A percentile compares a stretch with the other conserved stretches of the same genome.
Evolutionary conservation across 2,888 invertebrate species (phyloP).

Genomic region (Hymenopus coronatus): DNA sequence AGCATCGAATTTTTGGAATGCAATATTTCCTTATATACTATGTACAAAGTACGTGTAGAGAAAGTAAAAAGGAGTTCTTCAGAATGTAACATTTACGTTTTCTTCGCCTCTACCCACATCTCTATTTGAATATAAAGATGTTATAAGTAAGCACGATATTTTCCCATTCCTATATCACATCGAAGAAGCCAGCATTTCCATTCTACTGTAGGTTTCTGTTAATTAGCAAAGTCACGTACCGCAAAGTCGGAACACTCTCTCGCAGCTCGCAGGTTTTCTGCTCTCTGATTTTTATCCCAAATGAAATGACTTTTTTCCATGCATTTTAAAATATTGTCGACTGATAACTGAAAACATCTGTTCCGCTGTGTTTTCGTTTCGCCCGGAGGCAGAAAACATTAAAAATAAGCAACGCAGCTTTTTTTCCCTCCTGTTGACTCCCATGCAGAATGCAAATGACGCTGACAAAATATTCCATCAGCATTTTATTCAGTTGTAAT

Average conservation of each 20-base stretch:
- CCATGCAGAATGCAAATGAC: background rate
- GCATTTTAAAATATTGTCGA: background rate
- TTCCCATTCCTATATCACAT: background rate
- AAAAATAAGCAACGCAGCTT: background rate
- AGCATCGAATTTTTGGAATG: too few relatives aligned
- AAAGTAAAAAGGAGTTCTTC: too few relatives aligned
- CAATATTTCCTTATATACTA: too few relatives aligned
- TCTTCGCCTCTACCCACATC: too few relatives aligned
- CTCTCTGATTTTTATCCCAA: background rate
- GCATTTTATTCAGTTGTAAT: slow-evolving; percentile 6
- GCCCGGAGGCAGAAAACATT: background rate
- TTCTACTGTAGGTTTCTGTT: background rate
- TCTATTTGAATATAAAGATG: background rate
- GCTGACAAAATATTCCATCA: background rate
- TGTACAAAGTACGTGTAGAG: too few relatives aligned
- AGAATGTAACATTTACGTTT: too few relatives aligned
- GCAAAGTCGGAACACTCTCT: background rate
- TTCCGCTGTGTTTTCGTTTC: background rate
- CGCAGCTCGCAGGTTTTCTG: background rate
- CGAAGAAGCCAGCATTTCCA: background rate
- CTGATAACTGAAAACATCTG: background rate
- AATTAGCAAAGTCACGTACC: background rate
- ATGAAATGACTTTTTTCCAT: background rate
- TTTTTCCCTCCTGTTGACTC: background rate
- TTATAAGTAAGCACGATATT: background rate